phyloP scores from a whole-genome alignment of 2,888 invertebrate species.

The Agelastica alni region DNA sequence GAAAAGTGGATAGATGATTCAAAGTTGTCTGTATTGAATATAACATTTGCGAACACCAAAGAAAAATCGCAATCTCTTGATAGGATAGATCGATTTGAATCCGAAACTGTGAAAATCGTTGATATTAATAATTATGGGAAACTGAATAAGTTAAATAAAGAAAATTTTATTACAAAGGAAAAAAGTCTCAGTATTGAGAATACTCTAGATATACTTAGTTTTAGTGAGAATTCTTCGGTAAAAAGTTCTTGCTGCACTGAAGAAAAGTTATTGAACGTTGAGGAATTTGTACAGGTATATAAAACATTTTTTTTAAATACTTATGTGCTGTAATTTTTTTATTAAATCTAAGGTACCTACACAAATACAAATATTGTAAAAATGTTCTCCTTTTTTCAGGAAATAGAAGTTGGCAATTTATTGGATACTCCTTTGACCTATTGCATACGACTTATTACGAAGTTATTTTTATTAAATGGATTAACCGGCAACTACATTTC shows the following conservation, averaged over 20 bases:
- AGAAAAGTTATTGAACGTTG: slow-evolving; percentile 26
- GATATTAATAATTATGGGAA: slow-evolving; percentile 25
- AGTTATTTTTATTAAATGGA: slow-evolving; percentile 74
- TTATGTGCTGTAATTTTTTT: no score
- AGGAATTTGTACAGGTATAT: slow-evolving; percentile 31
- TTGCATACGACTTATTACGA: slow-evolving; percentile 72
- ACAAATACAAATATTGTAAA: no score
- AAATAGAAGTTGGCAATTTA: slow-evolving; percentile 69
- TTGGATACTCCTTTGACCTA: slow-evolving; percentile 71
- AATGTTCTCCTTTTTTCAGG: no score
- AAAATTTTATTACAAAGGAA: slow-evolving; percentile 37
- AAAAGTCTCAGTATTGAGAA: slow-evolving; percentile 44
- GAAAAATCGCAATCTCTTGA: slow-evolving; percentile 40
- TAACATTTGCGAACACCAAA: slow-evolving; percentile 33
- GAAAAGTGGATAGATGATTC: slow-evolving; percentile 56
- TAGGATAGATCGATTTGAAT: slow-evolving; percentile 23
- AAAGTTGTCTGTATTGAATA: slow-evolving; percentile 50
- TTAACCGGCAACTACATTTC: slow-evolving; percentile 62
- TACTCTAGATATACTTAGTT: slow-evolving; percentile 44
- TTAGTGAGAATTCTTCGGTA: slow-evolving; percentile 52
- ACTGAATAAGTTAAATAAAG: slow-evolving; percentile 22
- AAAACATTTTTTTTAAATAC: no score
- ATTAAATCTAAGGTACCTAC: no score
- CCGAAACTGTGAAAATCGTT: slow-evolving; percentile 11
- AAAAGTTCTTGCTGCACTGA: slow-evolving; percentile 44